Percentiles rank a stretch among this genome's conserved stretches.
phyloP scores from a whole-genome alignment of 2,113 vertebrate genomes.

The Bubo bubo region DNA sequence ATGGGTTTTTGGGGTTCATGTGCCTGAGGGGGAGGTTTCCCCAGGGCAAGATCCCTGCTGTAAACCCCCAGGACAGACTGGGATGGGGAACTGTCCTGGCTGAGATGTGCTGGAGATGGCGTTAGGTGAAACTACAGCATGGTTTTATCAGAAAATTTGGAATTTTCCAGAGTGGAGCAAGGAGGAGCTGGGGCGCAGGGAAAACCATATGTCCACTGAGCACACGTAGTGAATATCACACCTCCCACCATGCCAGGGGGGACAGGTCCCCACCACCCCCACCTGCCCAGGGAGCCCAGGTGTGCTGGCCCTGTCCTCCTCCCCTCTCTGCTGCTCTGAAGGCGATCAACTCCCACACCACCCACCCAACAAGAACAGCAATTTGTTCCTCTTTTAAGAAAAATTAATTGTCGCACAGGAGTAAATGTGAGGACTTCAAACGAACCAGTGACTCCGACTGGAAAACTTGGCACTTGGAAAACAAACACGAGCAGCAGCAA shows the following conservation, averaged over 20 bases:
- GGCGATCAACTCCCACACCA: rapidly evolving
- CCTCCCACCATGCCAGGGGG: rapidly evolving
- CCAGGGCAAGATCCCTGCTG: not conserved
- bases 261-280: not conserved
- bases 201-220: rapidly evolving
- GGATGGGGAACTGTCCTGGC: not conserved
- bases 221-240: rapidly evolving
- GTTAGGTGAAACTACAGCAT: rapidly evolving
- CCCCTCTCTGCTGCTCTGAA: not conserved
- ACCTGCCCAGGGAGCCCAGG: rapidly evolving
- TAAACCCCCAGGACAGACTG: not conserved
- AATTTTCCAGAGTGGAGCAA: not conserved
- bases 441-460: not conserved
- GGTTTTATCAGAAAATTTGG: not conserved
- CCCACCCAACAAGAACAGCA: not conserved
- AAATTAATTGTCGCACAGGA: conserved; percentile 34
- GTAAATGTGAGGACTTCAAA: not conserved
- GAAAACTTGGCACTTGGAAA: conserved; percentile 35
- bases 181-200: not conserved
- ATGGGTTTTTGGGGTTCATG: rapidly evolving
- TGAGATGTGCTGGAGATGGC: not conserved
- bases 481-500: not conserved
- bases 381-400: conserved; percentile 48
- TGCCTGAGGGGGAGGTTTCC: not conserved
- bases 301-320: rapidly evolving